Evolutionary conservation across 2,888 invertebrate species (phyloP).

Genomic region (Microchrysa polita): DNA sequence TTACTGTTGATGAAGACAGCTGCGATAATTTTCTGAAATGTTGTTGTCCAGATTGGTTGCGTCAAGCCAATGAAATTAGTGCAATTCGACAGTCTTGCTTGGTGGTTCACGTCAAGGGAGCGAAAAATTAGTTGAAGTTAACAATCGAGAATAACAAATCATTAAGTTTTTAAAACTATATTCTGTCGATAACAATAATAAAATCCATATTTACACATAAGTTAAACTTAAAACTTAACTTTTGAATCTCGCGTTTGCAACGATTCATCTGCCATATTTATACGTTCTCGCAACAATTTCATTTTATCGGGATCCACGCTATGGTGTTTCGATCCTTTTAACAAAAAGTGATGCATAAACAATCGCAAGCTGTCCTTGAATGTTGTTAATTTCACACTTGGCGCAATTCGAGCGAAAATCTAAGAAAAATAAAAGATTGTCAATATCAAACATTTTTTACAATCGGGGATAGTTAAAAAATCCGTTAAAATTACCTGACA

Average conservation of each 20-base stretch:
- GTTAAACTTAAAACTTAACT: conserved; percentile 49
- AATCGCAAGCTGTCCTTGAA: conserved; percentile 85
- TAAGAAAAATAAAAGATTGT: conserved; percentile 53
- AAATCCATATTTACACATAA: too few relatives aligned
- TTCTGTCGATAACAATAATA: too few relatives aligned
- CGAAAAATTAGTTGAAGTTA: too few relatives aligned
- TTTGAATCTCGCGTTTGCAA: conserved; percentile 68
- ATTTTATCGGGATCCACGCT: conserved; percentile 64
- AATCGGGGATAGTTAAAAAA: background rate
- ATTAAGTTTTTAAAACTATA: too few relatives aligned
- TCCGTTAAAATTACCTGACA: conserved; percentile 55
- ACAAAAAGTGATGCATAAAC: conserved; percentile 87
- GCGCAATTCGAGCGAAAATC: conserved; percentile 78
- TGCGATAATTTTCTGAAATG: too few relatives aligned
- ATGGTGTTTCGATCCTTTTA: conserved; percentile 71
- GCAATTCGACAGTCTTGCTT: too few relatives aligned
- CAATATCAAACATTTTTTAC: background rate
- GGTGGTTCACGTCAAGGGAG: too few relatives aligned
- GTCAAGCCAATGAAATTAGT: too few relatives aligned
- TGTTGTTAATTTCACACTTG: conserved; percentile 77
- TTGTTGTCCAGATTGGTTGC: too few relatives aligned
- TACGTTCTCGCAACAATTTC: conserved; percentile 68
- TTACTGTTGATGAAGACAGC: too few relatives aligned
- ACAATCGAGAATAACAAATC: too few relatives aligned
- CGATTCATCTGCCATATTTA: conserved; percentile 73